Percentiles rank a stretch among this genome's conserved stretches.
phyloP scores from a whole-genome alignment of 2,888 invertebrate species.

The Acanthopleura granulata region DNA sequence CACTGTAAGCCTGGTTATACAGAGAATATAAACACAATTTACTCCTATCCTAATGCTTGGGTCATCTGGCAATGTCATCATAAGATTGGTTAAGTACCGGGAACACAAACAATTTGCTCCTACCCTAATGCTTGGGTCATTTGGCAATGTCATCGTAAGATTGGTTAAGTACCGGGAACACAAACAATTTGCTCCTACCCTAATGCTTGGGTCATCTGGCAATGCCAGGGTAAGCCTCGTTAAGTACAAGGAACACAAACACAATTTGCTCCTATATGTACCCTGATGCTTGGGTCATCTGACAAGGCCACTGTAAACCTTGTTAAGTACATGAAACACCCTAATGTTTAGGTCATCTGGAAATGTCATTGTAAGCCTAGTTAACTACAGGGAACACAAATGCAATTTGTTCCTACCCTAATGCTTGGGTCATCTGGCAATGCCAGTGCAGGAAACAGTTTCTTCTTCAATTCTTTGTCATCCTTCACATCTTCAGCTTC shows the following conservation, averaged over 20 bases:
- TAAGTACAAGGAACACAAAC: no score
- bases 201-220: conserved; percentile 69
- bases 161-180: no score
- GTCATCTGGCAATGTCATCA: conserved; percentile 72
- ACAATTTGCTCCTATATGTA: conserved; percentile 27
- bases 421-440: conserved; percentile 70
- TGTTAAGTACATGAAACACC: no score
- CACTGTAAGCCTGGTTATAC: no score
- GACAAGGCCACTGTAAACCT: conserved; percentile 72
- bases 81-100: no score
- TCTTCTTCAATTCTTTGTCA: conserved; percentile 63
- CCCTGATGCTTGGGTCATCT: conserved; percentile 68
- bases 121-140: no score
- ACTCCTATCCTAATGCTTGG: conserved; percentile 52
- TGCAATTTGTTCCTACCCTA: conserved; percentile 42
- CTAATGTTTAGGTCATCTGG: no score
- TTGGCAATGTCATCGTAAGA: no score
- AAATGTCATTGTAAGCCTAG: no score
- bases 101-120: no score
- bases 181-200: conserved; percentile 41
- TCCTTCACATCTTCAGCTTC: conserved; percentile 41
- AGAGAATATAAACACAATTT: no score
- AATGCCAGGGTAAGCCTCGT: conserved; percentile 70
- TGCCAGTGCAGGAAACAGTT: conserved; percentile 68
- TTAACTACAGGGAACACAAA: no score